phyloP scores from a whole-genome alignment of 2,797 vertebrate genomes.

The Chaetophractus vellerosus region DNA sequence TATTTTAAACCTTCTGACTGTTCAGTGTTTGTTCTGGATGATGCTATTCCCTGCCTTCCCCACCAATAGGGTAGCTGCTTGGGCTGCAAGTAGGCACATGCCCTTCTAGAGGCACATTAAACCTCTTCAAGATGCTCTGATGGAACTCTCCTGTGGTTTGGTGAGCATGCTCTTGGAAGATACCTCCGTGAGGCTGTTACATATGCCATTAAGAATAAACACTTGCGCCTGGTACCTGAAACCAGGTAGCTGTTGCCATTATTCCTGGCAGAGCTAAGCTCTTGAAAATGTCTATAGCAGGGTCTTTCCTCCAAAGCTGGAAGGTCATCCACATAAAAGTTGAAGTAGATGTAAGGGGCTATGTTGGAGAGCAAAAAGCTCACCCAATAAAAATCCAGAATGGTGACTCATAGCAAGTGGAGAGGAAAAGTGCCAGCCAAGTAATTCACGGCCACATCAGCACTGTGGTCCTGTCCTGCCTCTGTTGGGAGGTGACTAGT shows the following conservation, averaged over 20 bases:
- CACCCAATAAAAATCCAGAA: conserved; percentile 11
- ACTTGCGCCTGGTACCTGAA: not conserved
- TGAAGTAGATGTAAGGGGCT: not conserved
- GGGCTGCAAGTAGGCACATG: not conserved
- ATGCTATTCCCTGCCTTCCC: not conserved
- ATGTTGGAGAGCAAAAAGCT: not conserved
- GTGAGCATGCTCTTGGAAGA: not conserved
- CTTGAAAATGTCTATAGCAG: not conserved
- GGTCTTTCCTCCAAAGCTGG: not conserved
- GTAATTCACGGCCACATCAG: not conserved
- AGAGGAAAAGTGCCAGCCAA: not conserved
- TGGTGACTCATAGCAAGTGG: not conserved
- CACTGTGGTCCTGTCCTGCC: not conserved
- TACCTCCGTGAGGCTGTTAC: not conserved
- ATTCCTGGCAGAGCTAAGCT: not conserved
- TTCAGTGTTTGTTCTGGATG: not conserved
- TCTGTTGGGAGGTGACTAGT: accelerated
- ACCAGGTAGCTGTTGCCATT: not conserved
- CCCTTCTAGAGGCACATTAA: not conserved
- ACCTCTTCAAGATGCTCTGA: not conserved
- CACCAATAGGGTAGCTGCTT: not conserved
- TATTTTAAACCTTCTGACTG: not conserved
- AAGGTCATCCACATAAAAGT: not conserved
- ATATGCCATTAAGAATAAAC: not conserved
- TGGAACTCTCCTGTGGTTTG: not conserved